phyloP scores from a whole-genome alignment of 2,888 invertebrate genomes.

The Coelopa pilipes region DNA sequence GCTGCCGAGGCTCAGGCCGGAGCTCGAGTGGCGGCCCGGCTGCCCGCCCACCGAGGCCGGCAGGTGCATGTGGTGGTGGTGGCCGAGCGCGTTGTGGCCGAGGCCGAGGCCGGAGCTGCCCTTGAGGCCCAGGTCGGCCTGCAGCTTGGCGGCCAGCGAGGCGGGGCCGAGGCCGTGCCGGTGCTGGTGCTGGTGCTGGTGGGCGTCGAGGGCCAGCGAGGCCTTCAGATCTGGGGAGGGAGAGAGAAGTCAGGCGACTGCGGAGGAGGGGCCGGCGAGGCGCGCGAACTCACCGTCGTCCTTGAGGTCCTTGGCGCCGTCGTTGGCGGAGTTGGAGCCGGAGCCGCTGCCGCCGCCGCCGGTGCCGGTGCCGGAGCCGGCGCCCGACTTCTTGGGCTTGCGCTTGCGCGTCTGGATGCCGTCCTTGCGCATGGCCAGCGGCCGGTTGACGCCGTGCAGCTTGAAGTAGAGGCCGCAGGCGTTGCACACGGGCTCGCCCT shows the following conservation, averaged over 20 bases:
- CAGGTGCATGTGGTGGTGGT: constrained; percentile 50
- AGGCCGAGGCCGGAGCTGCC: constrained; percentile 41
- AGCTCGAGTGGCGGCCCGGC: constrained; percentile 48
- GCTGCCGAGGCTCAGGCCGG: constrained; percentile 43
- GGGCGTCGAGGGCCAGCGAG: constrained; percentile 61
- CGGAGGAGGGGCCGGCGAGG: not conserved
- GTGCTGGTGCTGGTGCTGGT: constrained; percentile 52
- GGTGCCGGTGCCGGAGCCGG: constrained; percentile 64
- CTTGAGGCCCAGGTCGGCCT: constrained; percentile 54
- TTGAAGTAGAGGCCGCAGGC: constrained; percentile 98
- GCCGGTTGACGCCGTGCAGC: constrained; percentile 91
- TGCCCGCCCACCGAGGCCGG: constrained; percentile 48
- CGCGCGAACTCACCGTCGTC: constrained; percentile 57
- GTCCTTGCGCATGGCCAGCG: constrained; percentile 94
- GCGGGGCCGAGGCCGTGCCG: constrained; percentile 42
- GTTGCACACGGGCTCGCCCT: constrained; percentile 98
- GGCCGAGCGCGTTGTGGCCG: constrained; percentile 45
- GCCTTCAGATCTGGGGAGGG: constrained; percentile 60
- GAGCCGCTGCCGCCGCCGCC: constrained; percentile 46
- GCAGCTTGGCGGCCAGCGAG: constrained; percentile 49
- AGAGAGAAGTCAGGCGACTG: not conserved
- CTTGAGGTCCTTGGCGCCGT: constrained; percentile 56
- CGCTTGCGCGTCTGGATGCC: constrained; percentile 96
- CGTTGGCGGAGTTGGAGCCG: constrained; percentile 55
- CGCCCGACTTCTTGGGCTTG: constrained; percentile 85